Evolutionary conservation across 92 coral and sea anemone species (phyloP), one percentile per base, ranked within the genome.

Genomic region (Porites cylindrica): DNA sequence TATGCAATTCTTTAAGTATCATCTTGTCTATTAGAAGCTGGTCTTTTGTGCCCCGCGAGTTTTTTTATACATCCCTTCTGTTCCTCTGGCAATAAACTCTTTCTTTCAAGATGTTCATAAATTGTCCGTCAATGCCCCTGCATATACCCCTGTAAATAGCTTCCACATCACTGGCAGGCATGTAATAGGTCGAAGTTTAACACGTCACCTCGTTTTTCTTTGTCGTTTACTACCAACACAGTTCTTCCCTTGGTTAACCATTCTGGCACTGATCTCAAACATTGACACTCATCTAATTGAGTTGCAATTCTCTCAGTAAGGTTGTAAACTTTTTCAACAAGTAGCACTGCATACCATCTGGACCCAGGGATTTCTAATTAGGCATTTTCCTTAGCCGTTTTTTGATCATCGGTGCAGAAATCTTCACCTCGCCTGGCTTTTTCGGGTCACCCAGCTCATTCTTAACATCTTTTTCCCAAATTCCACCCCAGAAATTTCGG

Each of bases 251-350:
- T 7, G 47, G 70, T 66, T 66, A 66, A 8, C 26, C 70, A 66
- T 20, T 66, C 70, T 11, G 70, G 77, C 9, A 72, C 77, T 72
- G 58, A 38, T 72, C 77, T 72, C 60, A 21, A 72, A 75, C 58
- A 32, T 32, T 0, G 4, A 5, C 14, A 23, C 14, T 58, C 50
- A 61, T 83, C 79, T 32, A 87, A 71, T 51, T 84, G 88, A 60
- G 63, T 62, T 51, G 89, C 69, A 70, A 90, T 76, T 38, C 78
- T 62, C 26, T 38, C 26, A 24, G 72, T 16, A 86, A 72, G 10
- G 83, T 19, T 12, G 51, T 68, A n/a, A 90, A 80, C 68, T 86
- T 61, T 70, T 86, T 90, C 75, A 90, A 51, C 93, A 84, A 86
- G 50, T 4, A 69, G 23, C 74, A 90, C 18, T 85, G 90, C 54